Percentiles rank a stretch among this genome's conserved stretches.
phyloP scores from a whole-genome alignment of 2,888 invertebrate species.

The Xestoiulus laeticollis region DNA sequence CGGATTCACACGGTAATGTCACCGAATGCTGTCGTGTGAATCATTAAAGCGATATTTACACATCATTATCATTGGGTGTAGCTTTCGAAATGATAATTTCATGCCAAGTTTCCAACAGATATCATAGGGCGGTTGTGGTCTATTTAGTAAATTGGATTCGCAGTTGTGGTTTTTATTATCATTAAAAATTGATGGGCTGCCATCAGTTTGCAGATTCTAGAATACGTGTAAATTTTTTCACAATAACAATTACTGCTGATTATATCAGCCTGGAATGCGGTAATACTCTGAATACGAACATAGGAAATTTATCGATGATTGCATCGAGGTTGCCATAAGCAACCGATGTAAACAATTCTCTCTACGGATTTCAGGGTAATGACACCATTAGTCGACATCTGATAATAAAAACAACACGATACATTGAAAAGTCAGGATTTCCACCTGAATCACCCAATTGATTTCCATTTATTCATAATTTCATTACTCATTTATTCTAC shows the following conservation, averaged over 20 bases:
- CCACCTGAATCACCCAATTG: conserved; percentile 11
- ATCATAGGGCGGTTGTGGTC: not conserved
- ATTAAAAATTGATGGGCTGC: not conserved
- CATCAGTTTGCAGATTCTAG: not conserved
- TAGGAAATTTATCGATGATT: not conserved
- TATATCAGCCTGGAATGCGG: not conserved
- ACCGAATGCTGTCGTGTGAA: not conserved
- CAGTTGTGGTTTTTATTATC: conserved; percentile 3
- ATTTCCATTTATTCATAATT: not conserved
- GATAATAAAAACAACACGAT: not conserved
- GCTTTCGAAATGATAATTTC: not conserved
- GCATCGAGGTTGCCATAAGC: not conserved
- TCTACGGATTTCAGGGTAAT: not conserved
- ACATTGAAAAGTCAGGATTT: not conserved
- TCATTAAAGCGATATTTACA: not conserved
- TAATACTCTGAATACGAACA: not conserved
- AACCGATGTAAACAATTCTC: not conserved
- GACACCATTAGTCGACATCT: not conserved
- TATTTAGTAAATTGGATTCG: conserved; percentile 26
- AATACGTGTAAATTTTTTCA: conserved; percentile 3
- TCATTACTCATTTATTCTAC: not conserved
- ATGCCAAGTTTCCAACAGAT: not conserved
- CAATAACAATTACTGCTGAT: not conserved
- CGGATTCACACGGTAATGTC: not conserved
- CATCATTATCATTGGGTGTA: not conserved